A percentile compares a stretch with the other conserved stretches of the same genome.
Evolutionary conservation across 2,797 vertebrate species (phyloP).

Genomic region (Stomatorhinus walkeri): DNA sequence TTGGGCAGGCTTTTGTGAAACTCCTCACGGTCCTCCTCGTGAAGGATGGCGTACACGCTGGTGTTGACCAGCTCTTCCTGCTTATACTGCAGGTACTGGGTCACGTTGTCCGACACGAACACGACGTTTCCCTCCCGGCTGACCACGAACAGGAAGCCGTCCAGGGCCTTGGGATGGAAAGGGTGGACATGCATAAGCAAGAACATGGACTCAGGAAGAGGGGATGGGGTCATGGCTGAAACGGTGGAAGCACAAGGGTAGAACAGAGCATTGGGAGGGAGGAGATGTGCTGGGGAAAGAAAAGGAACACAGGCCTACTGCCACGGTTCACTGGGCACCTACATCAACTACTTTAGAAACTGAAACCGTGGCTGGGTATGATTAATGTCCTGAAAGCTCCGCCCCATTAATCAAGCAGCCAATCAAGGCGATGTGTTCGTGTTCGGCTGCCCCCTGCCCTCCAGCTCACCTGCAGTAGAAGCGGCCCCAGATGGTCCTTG

Average conservation of each 20-base stretch:
- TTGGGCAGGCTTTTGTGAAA: conserved; percentile 76
- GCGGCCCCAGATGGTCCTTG: conserved; percentile 86
- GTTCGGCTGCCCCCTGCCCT: neutral
- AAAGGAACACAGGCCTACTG: neutral
- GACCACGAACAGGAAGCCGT: conserved; percentile 76
- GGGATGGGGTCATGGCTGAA: neutral
- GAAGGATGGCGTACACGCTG: conserved; percentile 70
- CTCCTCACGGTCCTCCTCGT: conserved; percentile 72
- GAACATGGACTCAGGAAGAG: neutral
- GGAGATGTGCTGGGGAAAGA: neutral
- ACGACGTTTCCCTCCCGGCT: conserved; percentile 76
- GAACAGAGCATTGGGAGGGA: neutral
- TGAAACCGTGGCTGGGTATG: neutral
- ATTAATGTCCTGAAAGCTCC: conserved; percentile 8
- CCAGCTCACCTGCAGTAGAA: conserved; percentile 76
- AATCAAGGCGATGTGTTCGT: neutral
- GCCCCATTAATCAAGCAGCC: conserved; percentile 15
- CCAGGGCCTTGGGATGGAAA: conserved; percentile 58
- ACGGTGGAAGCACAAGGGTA: neutral
- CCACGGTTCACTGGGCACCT: neutral
- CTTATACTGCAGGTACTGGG: conserved; percentile 73
- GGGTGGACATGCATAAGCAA: neutral
- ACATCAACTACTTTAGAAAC: neutral
- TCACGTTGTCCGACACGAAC: conserved; percentile 78
- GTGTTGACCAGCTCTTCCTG: conserved; percentile 76